phyloP scores from a whole-genome alignment of 2,888 invertebrate genomes.

The Spialia ferax region DNA sequence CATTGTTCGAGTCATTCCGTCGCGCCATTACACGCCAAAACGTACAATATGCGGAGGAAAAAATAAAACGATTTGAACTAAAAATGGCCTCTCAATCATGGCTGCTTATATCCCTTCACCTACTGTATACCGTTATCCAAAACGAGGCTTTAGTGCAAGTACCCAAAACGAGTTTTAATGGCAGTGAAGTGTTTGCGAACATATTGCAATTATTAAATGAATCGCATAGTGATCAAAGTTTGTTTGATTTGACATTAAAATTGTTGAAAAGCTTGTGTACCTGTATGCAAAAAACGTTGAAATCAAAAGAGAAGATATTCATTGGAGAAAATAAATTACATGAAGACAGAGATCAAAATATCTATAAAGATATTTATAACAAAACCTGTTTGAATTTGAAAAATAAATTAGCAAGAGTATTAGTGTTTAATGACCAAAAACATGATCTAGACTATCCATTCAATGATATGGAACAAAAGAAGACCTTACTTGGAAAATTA shows the following conservation, averaged over 20 bases:
- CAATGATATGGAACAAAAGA: conserved; percentile 32
- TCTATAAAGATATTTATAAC: conserved; percentile 69
- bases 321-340: conserved; percentile 51
- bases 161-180: conserved; percentile 47
- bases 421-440: conserved; percentile 46
- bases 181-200: conserved; percentile 62
- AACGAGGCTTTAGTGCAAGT: conserved; percentile 51
- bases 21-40: conserved; percentile 44
- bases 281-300: conserved; percentile 68
- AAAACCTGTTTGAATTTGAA: conserved; percentile 65
- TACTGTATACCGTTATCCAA: conserved; percentile 48
- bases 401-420: conserved; percentile 54
- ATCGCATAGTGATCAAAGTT: conserved; percentile 64
- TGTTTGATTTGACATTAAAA: conserved; percentile 66
- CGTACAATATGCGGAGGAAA: conserved; percentile 63
- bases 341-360: conserved; percentile 49
- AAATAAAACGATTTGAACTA: conserved; percentile 47
- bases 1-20: conserved; percentile 59
- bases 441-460: not conserved
- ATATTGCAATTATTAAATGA: conserved; percentile 67
- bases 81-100: conserved; percentile 61
- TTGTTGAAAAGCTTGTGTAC: conserved; percentile 70
- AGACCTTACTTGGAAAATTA: conserved; percentile 19
- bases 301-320: conserved; percentile 53
- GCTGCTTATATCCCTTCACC: conserved; percentile 44